Conservation (phyloP, 2,888 invertebrate genomes). For the Synanthedon myopaeformis region DNA sequence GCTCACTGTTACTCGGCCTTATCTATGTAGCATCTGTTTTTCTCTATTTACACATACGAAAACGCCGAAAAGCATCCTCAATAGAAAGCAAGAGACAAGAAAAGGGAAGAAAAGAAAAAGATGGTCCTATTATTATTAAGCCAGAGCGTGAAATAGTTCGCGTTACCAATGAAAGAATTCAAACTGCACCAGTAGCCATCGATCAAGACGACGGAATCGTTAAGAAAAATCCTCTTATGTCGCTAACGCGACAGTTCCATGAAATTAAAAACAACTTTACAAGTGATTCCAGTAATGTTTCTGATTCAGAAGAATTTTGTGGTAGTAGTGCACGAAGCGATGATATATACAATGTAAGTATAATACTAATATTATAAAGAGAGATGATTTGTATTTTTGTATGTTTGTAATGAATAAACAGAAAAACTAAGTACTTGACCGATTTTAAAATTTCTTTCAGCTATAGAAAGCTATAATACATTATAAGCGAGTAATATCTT, state of each 20-base stretch:
- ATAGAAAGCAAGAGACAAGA: slow-evolving; percentile 51
- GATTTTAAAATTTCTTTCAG: too few relatives aligned
- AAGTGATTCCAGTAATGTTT: slow-evolving; percentile 72
- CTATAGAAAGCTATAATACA: too few relatives aligned
- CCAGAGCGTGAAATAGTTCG: slow-evolving; percentile 58
- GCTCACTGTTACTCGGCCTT: slow-evolving; percentile 85
- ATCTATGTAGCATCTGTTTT: slow-evolving; percentile 90
- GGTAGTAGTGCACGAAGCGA: slow-evolving; percentile 49
- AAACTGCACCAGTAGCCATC: slow-evolving; percentile 48
- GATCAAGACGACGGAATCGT: slow-evolving; percentile 77
- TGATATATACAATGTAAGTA: slow-evolving; percentile 42
- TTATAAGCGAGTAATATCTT: too few relatives aligned
- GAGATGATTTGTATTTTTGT: too few relatives aligned
- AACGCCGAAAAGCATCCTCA: slow-evolving; percentile 66
- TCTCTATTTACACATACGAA: slow-evolving; percentile 82
- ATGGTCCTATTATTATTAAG: slow-evolving; percentile 34
- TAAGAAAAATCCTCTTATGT: slow-evolving; percentile 81
- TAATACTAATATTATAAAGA: neutral
- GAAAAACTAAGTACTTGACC: too few relatives aligned
- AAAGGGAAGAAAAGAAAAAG: slow-evolving; percentile 49
- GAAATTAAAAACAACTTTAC: slow-evolving; percentile 45
- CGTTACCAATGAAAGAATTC: slow-evolving; percentile 53
- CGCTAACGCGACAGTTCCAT: slow-evolving; percentile 73
- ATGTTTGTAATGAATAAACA: too few relatives aligned
- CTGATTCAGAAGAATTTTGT: slow-evolving; percentile 73